Percentiles rank a stretch among this genome's conserved stretches.
phyloP scores from a whole-genome alignment of 2,797 vertebrate species.

The Lagocephalus sceleratus region DNA sequence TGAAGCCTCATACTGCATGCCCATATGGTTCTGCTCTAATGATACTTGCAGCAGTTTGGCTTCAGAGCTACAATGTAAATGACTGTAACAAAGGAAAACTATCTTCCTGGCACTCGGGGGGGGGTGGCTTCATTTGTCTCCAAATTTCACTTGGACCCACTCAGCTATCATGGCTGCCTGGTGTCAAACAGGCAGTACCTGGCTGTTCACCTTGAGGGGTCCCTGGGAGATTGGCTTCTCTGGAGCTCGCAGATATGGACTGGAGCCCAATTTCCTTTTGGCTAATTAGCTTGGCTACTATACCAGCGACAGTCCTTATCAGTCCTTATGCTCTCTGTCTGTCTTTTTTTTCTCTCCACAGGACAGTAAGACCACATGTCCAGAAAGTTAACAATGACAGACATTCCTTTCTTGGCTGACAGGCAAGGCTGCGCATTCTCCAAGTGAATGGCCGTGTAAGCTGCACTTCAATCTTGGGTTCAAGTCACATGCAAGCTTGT shows the following conservation, averaged over 20 bases:
- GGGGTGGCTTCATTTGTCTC: slow-evolving; percentile 40
- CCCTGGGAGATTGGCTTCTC: slow-evolving; percentile 65
- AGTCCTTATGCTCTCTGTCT: slow-evolving; percentile 53
- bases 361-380: slow-evolving; percentile 25
- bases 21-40: slow-evolving; percentile 23
- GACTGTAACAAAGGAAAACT: slow-evolving; percentile 31
- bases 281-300: slow-evolving; percentile 79
- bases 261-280: slow-evolving; percentile 74
- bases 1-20: slow-evolving; percentile 12
- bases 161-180: slow-evolving; percentile 51
- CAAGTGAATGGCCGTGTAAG: not conserved
- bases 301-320: slow-evolving; percentile 71
- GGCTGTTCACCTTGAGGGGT: slow-evolving; percentile 67
- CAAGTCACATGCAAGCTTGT: not conserved
- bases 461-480: slow-evolving; percentile 3
- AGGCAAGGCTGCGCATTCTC: slow-evolving; percentile 6
- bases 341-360: slow-evolving; percentile 16
- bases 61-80: slow-evolving; percentile 27
- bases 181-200: slow-evolving; percentile 39
- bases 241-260: slow-evolving; percentile 74
- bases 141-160: slow-evolving; percentile 63
- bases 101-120: slow-evolving; percentile 21
- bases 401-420: slow-evolving; percentile 12
- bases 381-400: slow-evolving; percentile 19
- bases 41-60: slow-evolving; percentile 23